Evolutionary conservation across 2,888 invertebrate species (phyloP).

Genomic region (Rhingia campestris): DNA sequence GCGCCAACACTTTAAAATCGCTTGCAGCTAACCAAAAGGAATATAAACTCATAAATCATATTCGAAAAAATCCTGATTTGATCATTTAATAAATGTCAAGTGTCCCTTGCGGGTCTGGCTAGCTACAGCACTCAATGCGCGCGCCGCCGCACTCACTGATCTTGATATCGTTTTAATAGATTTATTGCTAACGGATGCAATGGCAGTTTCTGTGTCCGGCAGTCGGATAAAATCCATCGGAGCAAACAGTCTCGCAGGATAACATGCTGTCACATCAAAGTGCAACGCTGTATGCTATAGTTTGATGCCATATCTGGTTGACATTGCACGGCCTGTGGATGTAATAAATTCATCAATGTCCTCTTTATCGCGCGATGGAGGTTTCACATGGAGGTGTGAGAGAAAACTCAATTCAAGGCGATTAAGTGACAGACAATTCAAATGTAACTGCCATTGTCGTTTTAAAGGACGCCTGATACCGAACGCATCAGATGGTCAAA

Average conservation of each 20-base stretch:
- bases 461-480: not conserved
- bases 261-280: constrained; percentile 28
- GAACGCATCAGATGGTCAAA: not conserved
- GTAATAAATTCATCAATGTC: constrained; percentile 36
- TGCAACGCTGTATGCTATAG: constrained; percentile 3
- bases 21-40: constrained; percentile 3
- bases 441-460: no score
- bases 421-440: no score
- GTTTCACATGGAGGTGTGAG: not conserved
- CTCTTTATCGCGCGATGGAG: not conserved
- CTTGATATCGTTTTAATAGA: constrained; percentile 33
- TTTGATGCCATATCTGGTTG: not conserved
- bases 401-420: not conserved
- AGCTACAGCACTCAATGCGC: not conserved
- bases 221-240: constrained; percentile 2
- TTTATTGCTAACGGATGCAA: constrained; percentile 44
- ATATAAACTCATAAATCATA: constrained; percentile 40
- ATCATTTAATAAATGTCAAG: constrained; percentile 28
- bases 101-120: constrained; percentile 11
- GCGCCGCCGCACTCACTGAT: constrained; percentile 19
- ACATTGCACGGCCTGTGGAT: not conserved
- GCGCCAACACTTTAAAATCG: constrained; percentile 12
- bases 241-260: constrained; percentile 11
- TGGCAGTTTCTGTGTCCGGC: constrained; percentile 21
- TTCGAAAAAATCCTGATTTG: not conserved